Evolutionary conservation across 2,888 invertebrate species (phyloP), one percentile per base, ranked within the genome.

Genomic region (Dioctria rufipes): DNA sequence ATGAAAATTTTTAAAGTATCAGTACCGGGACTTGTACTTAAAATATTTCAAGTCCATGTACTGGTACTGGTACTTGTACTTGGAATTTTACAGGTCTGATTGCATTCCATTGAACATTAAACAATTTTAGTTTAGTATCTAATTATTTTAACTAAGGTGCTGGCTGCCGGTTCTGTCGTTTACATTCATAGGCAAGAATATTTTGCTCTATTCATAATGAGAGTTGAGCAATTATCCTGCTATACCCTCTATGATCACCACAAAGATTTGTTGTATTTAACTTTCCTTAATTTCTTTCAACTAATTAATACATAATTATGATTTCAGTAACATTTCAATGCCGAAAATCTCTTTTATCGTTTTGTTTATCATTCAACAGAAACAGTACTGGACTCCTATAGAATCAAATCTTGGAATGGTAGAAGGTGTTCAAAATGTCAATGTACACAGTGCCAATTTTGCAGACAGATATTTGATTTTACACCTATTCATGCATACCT

Each of bases 401-500:
- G 8, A 37, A 49, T 63, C 77, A 0, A 8, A 63, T 37, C 40
- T 77, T 8, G 77, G 77, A 11, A 39, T 61, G 37, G 11, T 77
- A 9, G 77, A 49, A 3, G 77, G 77, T 3, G n/a, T 6, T 9
- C 77, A 77, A 40, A 25, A n/a, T 39, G 6, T 77, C 11, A 77
- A 77, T 63, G 2, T 77, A 11, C 73, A 73, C 25, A 42, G 58
- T 11, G 73, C 60, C 2, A 39, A 49, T 37, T 4, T 9, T 40
- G 9, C 8, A 63, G 60, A 61, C 6, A 61, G 46, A 63, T 77
- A 77, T 40, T 5, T 3, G 0, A 77, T 77, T n/a, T 37, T 77
- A 5, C 77, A 77, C 37, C 49, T 63, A 8, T 77, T 77, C 11
- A 46, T 77, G 63, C 77, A 77, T 58, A 77, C 77, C 11, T 58